Evolutionary conservation across 2,797 vertebrate genomes (phyloP), one percentile per base, ranked within the genome.

Genomic region (Mormyrops boulengeri): DNA sequence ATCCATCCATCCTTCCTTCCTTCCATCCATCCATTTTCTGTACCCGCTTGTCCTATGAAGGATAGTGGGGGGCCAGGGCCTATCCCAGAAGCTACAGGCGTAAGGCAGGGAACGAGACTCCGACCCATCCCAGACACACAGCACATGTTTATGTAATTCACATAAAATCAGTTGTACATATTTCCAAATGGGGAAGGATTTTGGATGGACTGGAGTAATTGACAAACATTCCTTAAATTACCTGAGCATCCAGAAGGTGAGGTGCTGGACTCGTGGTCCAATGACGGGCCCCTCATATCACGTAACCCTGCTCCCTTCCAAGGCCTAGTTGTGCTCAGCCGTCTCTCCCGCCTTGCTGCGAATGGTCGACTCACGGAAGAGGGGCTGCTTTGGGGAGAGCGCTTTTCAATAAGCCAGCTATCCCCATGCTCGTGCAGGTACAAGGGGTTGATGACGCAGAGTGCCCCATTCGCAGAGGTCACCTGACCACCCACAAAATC

Each of bases 371-470:
- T 1, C 19, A 38, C 0, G 2, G 30, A 53, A 12, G 89, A 85
- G 19, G 12, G 4, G 3, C 55, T 12, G 2, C 89, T 2, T 19
- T 85, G 17, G 26, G 73, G 55, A n/a, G 26, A 47, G 0, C 91
- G 30, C 87, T 73, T 91, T 0, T 89, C 69, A 2, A 94, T 93
- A 47, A 97, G 94, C 96, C 96, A 97, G 0, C 94, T 94, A 2
- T 97, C 96, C 9, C 96, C 96, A 1, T 97, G 97, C 85, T 96
- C 96, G 9, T 92, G 94, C 2, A 97, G 84, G 91, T 97, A 97
- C 7, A 98, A 96, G 0, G 96, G 97, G 92, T 98, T 98, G 89
- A 97, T 95, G 91, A 97, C 91, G 5, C 95, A 97, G 52, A 97
- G 90, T 0, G 96, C 96, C 0, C 94, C 95, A 0, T 93, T 96